Conservation (phyloP, 2,113 vertebrate genomes). For the Zosterops japonicus region DNA sequence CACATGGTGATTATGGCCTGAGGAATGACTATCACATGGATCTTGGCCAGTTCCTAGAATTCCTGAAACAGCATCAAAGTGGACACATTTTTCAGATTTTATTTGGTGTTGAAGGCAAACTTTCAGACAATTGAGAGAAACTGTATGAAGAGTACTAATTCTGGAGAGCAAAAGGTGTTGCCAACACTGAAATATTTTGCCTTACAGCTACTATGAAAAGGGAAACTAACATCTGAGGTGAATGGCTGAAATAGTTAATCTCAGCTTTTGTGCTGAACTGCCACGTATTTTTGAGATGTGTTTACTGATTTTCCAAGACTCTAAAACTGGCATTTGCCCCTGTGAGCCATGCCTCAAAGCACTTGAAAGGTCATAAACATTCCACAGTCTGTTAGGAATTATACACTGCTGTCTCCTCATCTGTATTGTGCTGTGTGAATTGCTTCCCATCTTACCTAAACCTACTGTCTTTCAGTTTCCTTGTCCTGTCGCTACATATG, state of each 20-base stretch:
- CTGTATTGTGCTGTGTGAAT: neutral
- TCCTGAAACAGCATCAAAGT: constrained; percentile 74
- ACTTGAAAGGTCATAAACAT: neutral
- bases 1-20: constrained; percentile 76
- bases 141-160: neutral
- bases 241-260: neutral
- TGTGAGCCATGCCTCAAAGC: neutral
- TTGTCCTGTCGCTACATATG: neutral
- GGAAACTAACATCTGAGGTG: neutral
- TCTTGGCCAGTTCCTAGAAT: constrained; percentile 78
- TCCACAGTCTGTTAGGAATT: neutral
- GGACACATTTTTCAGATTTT: constrained; percentile 78
- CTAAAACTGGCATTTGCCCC: neutral
- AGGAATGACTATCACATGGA: constrained; percentile 82
- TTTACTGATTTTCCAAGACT: neutral
- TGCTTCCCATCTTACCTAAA: neutral
- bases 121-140: constrained; percentile 44
- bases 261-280: neutral
- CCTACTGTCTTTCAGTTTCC: neutral
- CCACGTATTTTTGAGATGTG: accelerated
- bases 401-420: neutral
- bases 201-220: neutral
- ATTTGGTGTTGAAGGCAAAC: constrained; percentile 78
- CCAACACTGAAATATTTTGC: neutral
- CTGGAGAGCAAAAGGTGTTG: neutral